phyloP scores from a whole-genome alignment of 2,797 vertebrate species.

The Fistularia commersonii region DNA sequence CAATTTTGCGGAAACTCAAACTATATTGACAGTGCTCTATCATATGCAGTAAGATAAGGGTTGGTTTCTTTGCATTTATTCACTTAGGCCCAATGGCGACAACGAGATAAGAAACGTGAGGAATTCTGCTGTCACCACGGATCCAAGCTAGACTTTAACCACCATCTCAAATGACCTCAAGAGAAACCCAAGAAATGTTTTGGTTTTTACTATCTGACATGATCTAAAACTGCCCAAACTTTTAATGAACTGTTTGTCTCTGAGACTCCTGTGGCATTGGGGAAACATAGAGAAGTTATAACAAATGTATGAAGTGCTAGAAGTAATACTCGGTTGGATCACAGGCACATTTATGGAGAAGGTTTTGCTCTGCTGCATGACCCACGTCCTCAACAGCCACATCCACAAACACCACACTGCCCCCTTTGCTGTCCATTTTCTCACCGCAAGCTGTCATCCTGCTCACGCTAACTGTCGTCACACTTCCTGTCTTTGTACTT shows the following conservation, averaged over 20 bases:
- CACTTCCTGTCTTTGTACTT: constrained; percentile 7
- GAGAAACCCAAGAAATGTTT: constrained; percentile 54
- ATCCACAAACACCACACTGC: constrained; percentile 15
- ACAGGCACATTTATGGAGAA: constrained; percentile 26
- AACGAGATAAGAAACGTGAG: constrained; percentile 77
- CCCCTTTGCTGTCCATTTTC: not conserved
- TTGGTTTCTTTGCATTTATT: constrained; percentile 75
- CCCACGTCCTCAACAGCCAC: constrained; percentile 17
- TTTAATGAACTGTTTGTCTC: constrained; percentile 16
- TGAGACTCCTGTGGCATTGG: constrained; percentile 17
- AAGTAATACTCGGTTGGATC: constrained; percentile 22
- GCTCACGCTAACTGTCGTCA: constrained; percentile 10
- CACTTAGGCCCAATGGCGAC: constrained; percentile 75
- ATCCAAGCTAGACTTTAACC: constrained; percentile 76
- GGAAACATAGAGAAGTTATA: constrained; percentile 11
- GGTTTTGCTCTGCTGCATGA: constrained; percentile 42
- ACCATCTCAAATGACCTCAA: constrained; percentile 74
- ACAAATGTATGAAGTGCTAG: constrained; percentile 6
- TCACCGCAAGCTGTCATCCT: constrained; percentile 2
- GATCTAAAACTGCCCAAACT: constrained; percentile 35
- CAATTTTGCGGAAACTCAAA: constrained; percentile 42
- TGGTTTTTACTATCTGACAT: constrained; percentile 40
- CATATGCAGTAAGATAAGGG: constrained; percentile 62
- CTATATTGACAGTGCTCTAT: constrained; percentile 42
- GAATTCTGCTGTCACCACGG: constrained; percentile 77